Base-by-base conservation (phyloP, 2,888 invertebrate species). In the Teleogryllus oceanicus region DNA sequence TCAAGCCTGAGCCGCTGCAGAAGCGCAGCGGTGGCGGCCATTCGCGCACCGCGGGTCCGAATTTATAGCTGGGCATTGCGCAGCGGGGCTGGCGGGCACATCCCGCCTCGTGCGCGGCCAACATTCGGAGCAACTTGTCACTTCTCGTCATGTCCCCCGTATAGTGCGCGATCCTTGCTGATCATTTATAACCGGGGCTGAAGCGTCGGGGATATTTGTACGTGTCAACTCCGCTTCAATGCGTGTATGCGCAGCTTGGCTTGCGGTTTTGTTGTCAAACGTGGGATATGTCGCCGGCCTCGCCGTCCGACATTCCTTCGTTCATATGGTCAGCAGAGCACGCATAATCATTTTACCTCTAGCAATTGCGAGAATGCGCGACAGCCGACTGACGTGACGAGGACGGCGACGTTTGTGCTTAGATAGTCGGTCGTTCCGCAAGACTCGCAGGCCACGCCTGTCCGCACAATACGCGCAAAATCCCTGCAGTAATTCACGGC, bases 101-200 rank as follows among this genome's bases (percentile, higher is more conserved):
- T n/a, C 62, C 62, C 13, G 62, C 62, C 16, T 18, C 62, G 62
- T 62, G 62, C 62, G 62, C 62, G n/a, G 62, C 62, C 62, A n/a
- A 62, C 62, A 62, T 62, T 62, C 62, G 62, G 62, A 62, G 62
- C 62, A 62, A 62, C 62, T 62, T 62, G 62, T 62, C 62, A 62
- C 62, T 62, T 62, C 62, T 62, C 62, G 62, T 62, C 62, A 62
- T 62, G 62, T 62, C 62, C 16, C n/a, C 62, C 62, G 62, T 62
- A 62, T 62, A 62, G 62, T n/a, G 62, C 62, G n/a, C 62, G 62
- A 62, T 62, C 62, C 62, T 62, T 62, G 62, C 62, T 62, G 62
- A 62, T 62, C 62, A 62, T 62, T 62, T 62, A 62, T 62, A 62
- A 62, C 62, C 13, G 16, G n/a, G 62, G n/a, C 62, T 62, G 62